Evolutionary conservation across 2,888 invertebrate species (phyloP), one percentile per base, ranked within the genome.

Genomic region (Drosophila recens): DNA sequence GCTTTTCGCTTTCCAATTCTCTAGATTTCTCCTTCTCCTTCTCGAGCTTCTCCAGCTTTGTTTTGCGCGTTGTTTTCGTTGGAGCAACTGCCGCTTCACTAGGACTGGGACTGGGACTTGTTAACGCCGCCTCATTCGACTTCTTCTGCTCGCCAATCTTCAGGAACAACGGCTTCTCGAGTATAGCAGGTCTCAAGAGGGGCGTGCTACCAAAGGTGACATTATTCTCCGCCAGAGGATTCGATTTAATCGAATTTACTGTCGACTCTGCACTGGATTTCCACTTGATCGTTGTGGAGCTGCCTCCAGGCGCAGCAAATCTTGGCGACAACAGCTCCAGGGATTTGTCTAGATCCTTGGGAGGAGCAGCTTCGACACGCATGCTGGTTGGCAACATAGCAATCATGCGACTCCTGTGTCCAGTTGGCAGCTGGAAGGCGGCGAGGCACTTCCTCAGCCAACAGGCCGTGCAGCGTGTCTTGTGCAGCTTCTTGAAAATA

Each of bases 371-470:
- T 6, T 86, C 87, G 0, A 59, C 66, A 10, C 81, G 68, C 84
- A 89, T 85, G 30, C 52, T 93, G 13, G 65, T 58, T 1, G 97
- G 96, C 79, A 97, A 92, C 93, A 96, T 94, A 58, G 95, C 94
- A 72, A 94, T 94, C 61, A 97, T 93, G 56, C 95, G 95, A 70
- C 95, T 94, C 90, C 95, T 95, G 68, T 96, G 93, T 43, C 94
- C 94, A 33, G 94, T 93, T 56, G 97, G 96, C 90, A 97, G 95
- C 92, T 96, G 96, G 92, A 96, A 96, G 68, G 96, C 95, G 87
- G 95, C 95, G 48, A 97, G 93, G 91, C 97, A 97, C 94, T 96
- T 95, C 92, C 96, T 96, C 11, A 97, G 94, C 97, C 97, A 97
- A 92, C 97, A 98, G 15, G 97, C 97, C 58, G 96, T 95, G 92